These are phyloP conservation scores for Ciona savignyi DNA, from an alignment of 23 tunicate genomes.

Conservation along the genomic window DNA sequence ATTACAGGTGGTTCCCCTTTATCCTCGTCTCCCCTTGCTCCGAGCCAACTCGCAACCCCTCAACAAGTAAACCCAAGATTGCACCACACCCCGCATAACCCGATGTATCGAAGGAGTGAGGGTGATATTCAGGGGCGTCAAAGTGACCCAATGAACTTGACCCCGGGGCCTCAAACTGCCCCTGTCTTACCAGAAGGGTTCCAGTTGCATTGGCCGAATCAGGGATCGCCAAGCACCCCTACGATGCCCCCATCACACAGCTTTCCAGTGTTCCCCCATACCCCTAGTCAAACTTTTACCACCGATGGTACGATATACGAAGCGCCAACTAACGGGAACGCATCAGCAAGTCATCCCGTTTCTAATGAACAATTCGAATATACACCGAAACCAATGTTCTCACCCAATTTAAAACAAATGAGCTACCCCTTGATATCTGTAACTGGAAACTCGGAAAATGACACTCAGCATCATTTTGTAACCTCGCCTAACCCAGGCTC, in stretches of 20 bases:
- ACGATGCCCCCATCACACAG: background rate
- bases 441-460: background rate
- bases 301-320: background rate
- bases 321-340: background rate
- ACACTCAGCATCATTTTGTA: background rate
- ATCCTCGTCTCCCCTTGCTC: constrained; percentile 26
- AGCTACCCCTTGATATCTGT: background rate
- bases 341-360: background rate
- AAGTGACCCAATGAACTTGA: background rate
- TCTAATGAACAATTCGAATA: background rate
- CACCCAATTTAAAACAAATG: too few species aligned
- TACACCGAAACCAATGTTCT: background rate
- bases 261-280: background rate
- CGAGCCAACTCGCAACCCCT: background rate
- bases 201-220: constrained; percentile 36
- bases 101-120: constrained; percentile 37
- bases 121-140: constrained; percentile 23
- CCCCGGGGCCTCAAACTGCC: constrained; percentile 64
- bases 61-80: background rate
- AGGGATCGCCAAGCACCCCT: background rate
- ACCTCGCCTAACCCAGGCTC: background rate
- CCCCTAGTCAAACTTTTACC: background rate
- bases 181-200: constrained; percentile 60
- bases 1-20: constrained; percentile 4
- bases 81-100: constrained; percentile 32